Evolutionary conservation across 2,797 vertebrate species (phyloP), one percentile per base, ranked within the genome.

Genomic region (Gallirallus australis): DNA sequence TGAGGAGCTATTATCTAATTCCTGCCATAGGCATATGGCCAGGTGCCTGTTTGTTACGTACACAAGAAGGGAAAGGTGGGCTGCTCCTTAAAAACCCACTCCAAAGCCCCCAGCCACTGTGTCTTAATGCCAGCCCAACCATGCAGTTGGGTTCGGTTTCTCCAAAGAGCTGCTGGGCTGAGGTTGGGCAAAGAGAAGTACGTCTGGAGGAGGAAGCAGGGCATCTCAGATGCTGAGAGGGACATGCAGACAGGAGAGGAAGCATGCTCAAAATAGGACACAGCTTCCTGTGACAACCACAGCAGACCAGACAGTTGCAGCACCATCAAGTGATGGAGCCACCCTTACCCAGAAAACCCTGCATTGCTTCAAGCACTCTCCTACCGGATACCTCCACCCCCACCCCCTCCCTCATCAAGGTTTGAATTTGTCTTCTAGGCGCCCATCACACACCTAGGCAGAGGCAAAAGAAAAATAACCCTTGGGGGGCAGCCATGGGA

Each of bases 321-420:
- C 81, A 81, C 69, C 75, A 42, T 5, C 37, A 79, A 88, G 79
- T 92, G 47, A 48, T 48, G 66, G 70, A 89, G 78, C 78, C 78
- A 85, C 71, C 68, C 81, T 69, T 57, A 95, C 94, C 75, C 94
- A 94, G 73, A 86, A 96, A 93, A 83, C 89, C 61, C 57, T 85
- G 84, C 91, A 89, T 6, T 30, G 79, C 91, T 82, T 61, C 61
- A 30, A 90, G 93, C 11, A 0, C 65, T 89, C 64, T 90, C 90
- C 71, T 88, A 86, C 82, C 50, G 65, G 25, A 25, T 12, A 48
- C 57, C 64, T 95, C 73, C 50, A 0, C 91, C 68, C 66, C 79
- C 37, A 0, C 25, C 20, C 27, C 42, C 40, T 84, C 52, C 82
- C 31, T 80, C 1, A 0, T 54, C 52, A 50, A 59, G 81, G 57